Conservation (phyloP, 2,113 vertebrate species). For the Zingel zingel region DNA sequence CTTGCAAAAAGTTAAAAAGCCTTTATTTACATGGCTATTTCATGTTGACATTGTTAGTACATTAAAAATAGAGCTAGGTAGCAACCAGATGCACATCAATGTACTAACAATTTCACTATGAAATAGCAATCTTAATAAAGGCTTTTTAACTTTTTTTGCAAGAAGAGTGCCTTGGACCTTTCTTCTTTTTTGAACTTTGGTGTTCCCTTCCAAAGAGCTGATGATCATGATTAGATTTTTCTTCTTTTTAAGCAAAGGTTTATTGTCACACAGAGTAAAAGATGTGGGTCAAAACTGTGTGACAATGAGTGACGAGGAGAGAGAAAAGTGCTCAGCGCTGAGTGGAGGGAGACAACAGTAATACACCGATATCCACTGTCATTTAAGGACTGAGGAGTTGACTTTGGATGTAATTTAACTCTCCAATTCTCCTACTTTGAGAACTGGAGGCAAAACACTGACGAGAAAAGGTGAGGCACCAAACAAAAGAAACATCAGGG, state of each 20-base stretch:
- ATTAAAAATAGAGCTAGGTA: too few relatives aligned
- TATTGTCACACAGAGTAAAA: constrained; percentile 2
- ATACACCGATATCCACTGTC: constrained; percentile 24
- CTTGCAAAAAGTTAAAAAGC: too few relatives aligned
- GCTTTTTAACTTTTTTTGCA: too few relatives aligned
- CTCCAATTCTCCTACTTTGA: constrained; percentile 32
- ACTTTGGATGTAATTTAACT: constrained; percentile 46
- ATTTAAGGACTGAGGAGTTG: constrained; percentile 7
- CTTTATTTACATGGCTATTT: too few relatives aligned
- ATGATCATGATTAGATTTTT: too few relatives aligned
- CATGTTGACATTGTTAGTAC: too few relatives aligned
- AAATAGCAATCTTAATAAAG: too few relatives aligned
- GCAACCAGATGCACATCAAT: too few relatives aligned
- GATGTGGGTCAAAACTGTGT: constrained; percentile 37
- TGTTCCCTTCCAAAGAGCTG: too few relatives aligned
- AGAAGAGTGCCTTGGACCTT: too few relatives aligned
- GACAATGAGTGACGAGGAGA: constrained; percentile 2
- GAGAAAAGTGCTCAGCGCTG: neutral
- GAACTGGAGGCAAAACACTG: constrained; percentile 32
- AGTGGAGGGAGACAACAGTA: constrained; percentile 4
- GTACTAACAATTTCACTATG: too few relatives aligned
- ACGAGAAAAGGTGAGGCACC: constrained; percentile 13
- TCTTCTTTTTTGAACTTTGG: too few relatives aligned
- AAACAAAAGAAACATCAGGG: constrained; percentile 10
- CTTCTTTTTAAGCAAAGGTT: constrained; percentile 10